These are phyloP conservation scores for Dolichotis patagonum DNA, from an alignment of 2,113 vertebrate species.

Conservation along the genomic window DNA sequence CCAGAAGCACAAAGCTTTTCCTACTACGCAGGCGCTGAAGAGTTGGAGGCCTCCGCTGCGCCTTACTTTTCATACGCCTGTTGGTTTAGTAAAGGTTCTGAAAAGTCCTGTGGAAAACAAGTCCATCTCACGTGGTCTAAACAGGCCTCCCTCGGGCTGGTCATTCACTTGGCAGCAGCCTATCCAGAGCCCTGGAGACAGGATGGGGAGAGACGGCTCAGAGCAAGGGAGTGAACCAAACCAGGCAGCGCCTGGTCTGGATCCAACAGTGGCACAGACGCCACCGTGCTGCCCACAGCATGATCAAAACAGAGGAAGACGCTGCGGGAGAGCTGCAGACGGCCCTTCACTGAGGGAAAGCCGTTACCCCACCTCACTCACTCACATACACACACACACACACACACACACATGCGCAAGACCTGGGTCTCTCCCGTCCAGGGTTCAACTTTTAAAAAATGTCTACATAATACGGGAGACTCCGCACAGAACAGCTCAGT, in stretches of 20 bases:
- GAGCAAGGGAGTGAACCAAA: not conserved
- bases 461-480: not conserved
- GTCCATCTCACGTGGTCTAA: not conserved
- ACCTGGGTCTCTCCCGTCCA: not conserved
- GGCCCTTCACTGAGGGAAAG: not conserved
- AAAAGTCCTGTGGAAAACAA: slow-evolving; percentile 2
- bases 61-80: not conserved
- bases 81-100: not conserved
- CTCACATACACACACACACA: not conserved
- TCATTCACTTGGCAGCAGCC: not conserved
- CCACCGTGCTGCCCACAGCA: accelerated
- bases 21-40: not conserved
- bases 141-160: not conserved
- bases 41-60: not conserved
- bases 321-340: not conserved
- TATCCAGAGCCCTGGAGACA: not conserved
- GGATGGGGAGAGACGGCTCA: not conserved
- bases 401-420: not conserved
- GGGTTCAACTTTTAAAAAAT: not conserved
- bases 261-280: not conserved
- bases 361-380: not conserved
- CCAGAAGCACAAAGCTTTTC: slow-evolving; percentile 1
- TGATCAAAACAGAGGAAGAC: too few relatives aligned
- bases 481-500: not conserved
- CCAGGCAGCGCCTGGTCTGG: not conserved